Evolutionary conservation across 2,888 invertebrate species (phyloP), one percentile per base, ranked within the genome.

Genomic region (Pammene fasciana): DNA sequence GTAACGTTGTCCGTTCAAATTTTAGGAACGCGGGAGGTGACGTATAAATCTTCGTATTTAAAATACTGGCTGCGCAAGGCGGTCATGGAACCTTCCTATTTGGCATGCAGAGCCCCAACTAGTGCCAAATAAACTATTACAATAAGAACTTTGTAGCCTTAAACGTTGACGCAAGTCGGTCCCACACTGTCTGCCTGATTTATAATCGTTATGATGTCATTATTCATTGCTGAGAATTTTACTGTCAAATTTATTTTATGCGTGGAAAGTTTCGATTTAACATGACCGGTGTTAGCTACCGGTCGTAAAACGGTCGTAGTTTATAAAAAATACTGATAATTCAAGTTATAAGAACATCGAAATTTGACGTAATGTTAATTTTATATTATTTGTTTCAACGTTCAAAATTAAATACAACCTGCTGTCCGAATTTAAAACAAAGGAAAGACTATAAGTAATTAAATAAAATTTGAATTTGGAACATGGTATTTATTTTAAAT

Each of bases 71-170:
- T 70, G 64, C 68, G 60, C 71, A 66, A 76, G 72, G 71, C 73
- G 89, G 90, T 90, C 90, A 86, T 86, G 82, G 90, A 90, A 90
- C 89, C 80, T 82, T 82, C 80, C 88, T 88, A 87, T 88, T 91
- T 92, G 86, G 88, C 88, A 91, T 91, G 89, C 91, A 86, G 74
- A 74, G 78, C 78, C 78, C 80, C 79, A 80, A 79, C 83, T 80
- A 81, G 82, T 86, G 89, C 91, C 91, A 91, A 91, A 91, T 89
- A 87, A 85, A 89, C 82, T 82, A 89, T 87, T 83, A 90, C 89
- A 92, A 91, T 91, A 84, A 82, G 85, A 85, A 87, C 86, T 84
- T 83, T 85, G 79, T 76, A 76, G 79, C 82, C 85, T 82, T 84
- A 84, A 70, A 74, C 71, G 74, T 75, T 75, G 78, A 77, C 84